Percentiles rank a stretch among this genome's conserved stretches.
Conservation (phyloP, 2,113 vertebrate genomes). For the Cynoglossus semilaevis region DNA sequence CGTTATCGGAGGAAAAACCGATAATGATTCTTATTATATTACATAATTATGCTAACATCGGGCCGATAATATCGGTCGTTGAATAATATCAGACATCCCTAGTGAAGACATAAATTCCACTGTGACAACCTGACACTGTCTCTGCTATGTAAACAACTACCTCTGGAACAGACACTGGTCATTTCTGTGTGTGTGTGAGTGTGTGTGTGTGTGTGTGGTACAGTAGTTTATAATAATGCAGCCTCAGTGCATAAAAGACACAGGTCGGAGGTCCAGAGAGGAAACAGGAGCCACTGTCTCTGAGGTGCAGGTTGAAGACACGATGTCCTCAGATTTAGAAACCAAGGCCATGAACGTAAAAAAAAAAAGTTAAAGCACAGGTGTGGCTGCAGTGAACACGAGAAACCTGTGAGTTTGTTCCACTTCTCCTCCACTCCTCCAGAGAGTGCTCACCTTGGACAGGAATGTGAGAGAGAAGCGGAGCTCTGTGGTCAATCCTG, state of each 20-base stretch:
- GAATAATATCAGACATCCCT: no score
- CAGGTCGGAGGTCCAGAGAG: constrained; percentile 69
- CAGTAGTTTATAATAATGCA: constrained; percentile 37
- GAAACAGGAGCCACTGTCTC: constrained; percentile 43
- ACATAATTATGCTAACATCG: no score
- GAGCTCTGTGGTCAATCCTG: constrained; percentile 20
- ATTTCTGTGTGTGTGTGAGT: constrained; percentile 25
- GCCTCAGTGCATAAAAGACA: constrained; percentile 52
- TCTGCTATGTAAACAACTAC: no score
- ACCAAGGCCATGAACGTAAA: constrained; percentile 62
- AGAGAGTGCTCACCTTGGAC: constrained; percentile 4
- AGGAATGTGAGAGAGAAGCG: constrained; percentile 19
- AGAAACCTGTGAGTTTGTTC: constrained; percentile 13
- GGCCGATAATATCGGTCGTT: no score
- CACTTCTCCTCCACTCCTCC: constrained; percentile 20
- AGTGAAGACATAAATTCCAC: no score
- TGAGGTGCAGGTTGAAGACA: constrained; percentile 41
- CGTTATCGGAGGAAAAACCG: no score
- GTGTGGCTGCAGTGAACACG: constrained; percentile 49
- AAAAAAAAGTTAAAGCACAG: constrained; percentile 58
- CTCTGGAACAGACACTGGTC: no score
- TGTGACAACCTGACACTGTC: no score
- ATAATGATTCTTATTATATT: no score
- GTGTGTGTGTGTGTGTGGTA: constrained; percentile 12
- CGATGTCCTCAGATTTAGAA: constrained; percentile 43